Evolutionary conservation across 2,888 invertebrate species (phyloP), one percentile per base, ranked within the genome.

Genomic region (Therioaphis trifolii): DNA sequence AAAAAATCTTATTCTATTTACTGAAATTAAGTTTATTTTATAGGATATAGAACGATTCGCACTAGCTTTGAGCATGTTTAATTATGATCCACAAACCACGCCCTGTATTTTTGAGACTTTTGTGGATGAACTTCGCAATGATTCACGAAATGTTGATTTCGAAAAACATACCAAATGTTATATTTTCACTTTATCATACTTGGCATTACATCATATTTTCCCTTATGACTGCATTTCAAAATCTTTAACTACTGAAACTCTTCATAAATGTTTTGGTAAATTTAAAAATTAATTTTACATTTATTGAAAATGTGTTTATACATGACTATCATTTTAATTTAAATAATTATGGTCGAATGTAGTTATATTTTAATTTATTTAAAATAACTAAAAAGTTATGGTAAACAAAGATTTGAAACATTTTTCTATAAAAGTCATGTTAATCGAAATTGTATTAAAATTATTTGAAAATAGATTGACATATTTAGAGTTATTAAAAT

Each of bases 41-140:
- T 7, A 85, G 85, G 85, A 85, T 71, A 66, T 85, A 9, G 85
- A 85, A 77, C 66, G 85, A 74, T 35, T 85, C 5, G 35, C 76
- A 12, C 52, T 85, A 15, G 72, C 77, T 4, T 75, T 85, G 18
- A 52, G 63, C 12, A 78, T 85, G 68, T 77, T 85, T 1, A 84
- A 84, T 82, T 84, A 58, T 35, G 55, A 79, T 58, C 78, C 85
- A 14, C 43, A 84, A 68, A 77, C 66, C 27, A 72, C 77, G 18
- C 79, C 84, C 14, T 68, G 82, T 49, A 76, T 85, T 12, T 84
- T 84, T n/a, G n/a, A 85, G 24, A 55, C 68, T 11, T 24, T 80
- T 35, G 24, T 84, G 14, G 63, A 84, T 2, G 85, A 85, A 75
- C 46, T 85, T 12, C 15, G 14, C 7, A 79, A 29, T 68, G 72